Base-by-base conservation (phyloP, 2,113 vertebrate species). In the Oophaga pumilio region DNA sequence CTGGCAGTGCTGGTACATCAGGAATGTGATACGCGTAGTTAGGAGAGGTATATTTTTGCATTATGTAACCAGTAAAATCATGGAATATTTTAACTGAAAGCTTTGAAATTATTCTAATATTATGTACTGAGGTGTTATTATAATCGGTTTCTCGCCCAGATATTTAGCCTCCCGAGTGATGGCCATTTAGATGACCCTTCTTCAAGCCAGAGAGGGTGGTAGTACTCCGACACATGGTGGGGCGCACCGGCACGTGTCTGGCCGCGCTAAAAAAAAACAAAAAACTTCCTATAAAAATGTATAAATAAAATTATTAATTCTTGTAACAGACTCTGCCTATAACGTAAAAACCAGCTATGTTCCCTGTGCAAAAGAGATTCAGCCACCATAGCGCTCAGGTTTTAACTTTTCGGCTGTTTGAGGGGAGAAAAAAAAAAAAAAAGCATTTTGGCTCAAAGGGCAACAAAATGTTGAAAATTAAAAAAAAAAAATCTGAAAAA, bases 321-420 rank as follows among this genome's bases (percentile, higher is more conserved):
- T 26, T 69, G 62, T 69, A 83, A 83, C 60, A 66, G 80, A 82
- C 80, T 82, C 7, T n/a, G 43, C 6, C 17, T 10, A 60, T 1
- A 14, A 62, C 1, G 15, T 43, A 64, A 43, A 60, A 64, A 64
- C 26, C 79, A 82, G 33, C 10, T 22, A 28, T 5, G 78, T 57
- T 62, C 78, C 57, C 78, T 82, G 79, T 82, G 79, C 57, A 82
- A 68, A 59, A 50, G 60, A 17, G n/a, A 24, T 43, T 22, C 60
- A 50, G 80, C 20, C 28, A 53, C 81, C 62, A 22, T 28, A 68
- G 62, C 22, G 62, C 62, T 68, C 64, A 5, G n/a, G 8, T n/a
- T 24, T 17, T n/a, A 76, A 20, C 33, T 26, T 18, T 24, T 60
- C 33, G 17, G 62, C 28, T 43, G 18, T 33, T 82, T 43, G 33